Conservation (phyloP, 2,797 vertebrate species). For the Hydrocynus forskahlii region DNA sequence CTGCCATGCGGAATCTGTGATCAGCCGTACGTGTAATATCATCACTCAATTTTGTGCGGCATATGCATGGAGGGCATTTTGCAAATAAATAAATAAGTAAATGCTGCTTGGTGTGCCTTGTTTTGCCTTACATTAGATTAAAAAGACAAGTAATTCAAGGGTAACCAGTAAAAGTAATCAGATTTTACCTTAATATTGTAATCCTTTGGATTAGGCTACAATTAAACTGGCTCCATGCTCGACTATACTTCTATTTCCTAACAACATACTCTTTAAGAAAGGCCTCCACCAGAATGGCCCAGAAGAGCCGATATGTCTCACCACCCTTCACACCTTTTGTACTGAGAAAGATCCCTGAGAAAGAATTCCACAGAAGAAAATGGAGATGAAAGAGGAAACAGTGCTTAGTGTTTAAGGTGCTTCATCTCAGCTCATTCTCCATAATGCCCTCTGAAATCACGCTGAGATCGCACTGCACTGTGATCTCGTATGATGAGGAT, state of each 20-base stretch:
- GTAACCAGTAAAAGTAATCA: no score
- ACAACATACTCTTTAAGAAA: not conserved
- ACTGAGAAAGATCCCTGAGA: slow-evolving; percentile 6
- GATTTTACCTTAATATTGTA: no score
- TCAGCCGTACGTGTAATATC: no score
- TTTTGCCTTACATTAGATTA: no score
- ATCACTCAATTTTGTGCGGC: no score
- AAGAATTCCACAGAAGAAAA: slow-evolving; percentile 17
- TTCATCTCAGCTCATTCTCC: not conserved
- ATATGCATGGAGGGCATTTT: no score
- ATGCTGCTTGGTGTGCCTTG: no score
- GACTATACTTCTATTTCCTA: not conserved
- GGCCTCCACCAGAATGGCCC: not conserved
- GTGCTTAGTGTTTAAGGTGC: not conserved
- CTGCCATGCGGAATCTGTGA: no score
- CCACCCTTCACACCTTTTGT: not conserved
- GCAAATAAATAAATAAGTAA: no score
- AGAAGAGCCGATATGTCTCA: not conserved
- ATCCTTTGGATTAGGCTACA: no score
- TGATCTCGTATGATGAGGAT: slow-evolving; percentile 45
- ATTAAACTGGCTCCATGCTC: not conserved
- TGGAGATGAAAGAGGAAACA: slow-evolving; percentile 23
- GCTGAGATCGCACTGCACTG: slow-evolving; percentile 31
- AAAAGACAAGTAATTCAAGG: no score
- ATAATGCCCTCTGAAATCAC: slow-evolving; percentile 24